phyloP scores from a whole-genome alignment of 1,140 invertebrate genomes.

The Danaus melanippus region DNA sequence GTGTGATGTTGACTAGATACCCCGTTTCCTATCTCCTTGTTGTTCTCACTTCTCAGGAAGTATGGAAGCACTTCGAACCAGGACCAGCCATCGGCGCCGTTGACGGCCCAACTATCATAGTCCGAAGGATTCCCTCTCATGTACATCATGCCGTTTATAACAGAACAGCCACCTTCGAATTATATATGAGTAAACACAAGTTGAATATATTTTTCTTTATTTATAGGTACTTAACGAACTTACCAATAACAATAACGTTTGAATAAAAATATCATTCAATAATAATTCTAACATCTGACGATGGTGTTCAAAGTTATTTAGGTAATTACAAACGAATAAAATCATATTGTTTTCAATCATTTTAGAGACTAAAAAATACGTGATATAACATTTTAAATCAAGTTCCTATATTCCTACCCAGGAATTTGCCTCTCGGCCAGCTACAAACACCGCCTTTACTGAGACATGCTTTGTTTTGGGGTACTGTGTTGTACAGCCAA shows the following conservation, averaged over 20 bases:
- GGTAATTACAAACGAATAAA: too few relatives aligned
- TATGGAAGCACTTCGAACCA: slow-evolving; percentile 91
- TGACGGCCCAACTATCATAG: slow-evolving; percentile 80
- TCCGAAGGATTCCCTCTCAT: slow-evolving; percentile 81
- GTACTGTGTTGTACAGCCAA: slow-evolving; percentile 78
- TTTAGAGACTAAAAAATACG: too few relatives aligned
- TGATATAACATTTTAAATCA: neutral
- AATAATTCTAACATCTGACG: too few relatives aligned
- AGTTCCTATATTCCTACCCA: slow-evolving; percentile 59
- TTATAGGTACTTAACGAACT: too few relatives aligned
- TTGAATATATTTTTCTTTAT: too few relatives aligned
- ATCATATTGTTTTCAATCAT: too few relatives aligned
- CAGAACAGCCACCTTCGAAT: slow-evolving; percentile 77
- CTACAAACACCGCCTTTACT: slow-evolving; percentile 64
- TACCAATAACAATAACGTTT: too few relatives aligned
- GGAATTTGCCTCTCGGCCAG: slow-evolving; percentile 75
- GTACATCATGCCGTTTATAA: slow-evolving; percentile 88
- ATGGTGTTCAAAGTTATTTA: too few relatives aligned
- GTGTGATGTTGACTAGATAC: slow-evolving; percentile 81
- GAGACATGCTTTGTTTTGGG: slow-evolving; percentile 74
- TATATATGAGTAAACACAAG: neutral
- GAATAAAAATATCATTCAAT: too few relatives aligned
- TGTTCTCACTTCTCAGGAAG: slow-evolving; percentile 90
- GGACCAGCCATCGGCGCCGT: slow-evolving; percentile 92
- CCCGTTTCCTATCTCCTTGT: slow-evolving; percentile 80